Evolutionary conservation across 2,797 vertebrate genomes (phyloP).

Genomic region (Enteromius unitaeniatus): DNA sequence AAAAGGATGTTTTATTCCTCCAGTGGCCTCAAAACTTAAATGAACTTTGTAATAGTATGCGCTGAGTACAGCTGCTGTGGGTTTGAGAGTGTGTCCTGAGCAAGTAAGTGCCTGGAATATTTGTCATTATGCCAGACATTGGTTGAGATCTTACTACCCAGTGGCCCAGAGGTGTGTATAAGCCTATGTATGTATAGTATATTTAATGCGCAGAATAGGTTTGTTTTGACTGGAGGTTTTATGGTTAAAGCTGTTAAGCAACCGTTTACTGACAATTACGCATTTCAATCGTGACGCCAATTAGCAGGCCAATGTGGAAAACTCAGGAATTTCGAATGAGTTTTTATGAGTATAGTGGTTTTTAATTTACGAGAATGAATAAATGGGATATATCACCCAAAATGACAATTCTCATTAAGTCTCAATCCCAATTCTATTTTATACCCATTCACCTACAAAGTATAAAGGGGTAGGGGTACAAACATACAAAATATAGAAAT

Average conservation of each 20-base stretch:
- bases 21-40: constrained; percentile 17
- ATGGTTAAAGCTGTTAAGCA: neutral
- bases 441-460: no score
- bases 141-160: constrained; percentile 65
- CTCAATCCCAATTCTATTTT: no score
- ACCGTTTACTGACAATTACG: neutral
- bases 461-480: no score
- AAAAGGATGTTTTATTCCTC: constrained; percentile 18
- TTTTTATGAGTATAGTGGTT: neutral
- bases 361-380: neutral
- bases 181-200: constrained; percentile 1
- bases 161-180: constrained; percentile 59
- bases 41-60: constrained; percentile 57
- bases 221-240: constrained; percentile 9
- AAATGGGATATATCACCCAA: neutral
- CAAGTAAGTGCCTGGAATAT: constrained; percentile 76
- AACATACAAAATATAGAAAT: no score
- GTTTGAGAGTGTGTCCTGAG: constrained; percentile 68
- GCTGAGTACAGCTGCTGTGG: constrained; percentile 66
- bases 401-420: neutral
- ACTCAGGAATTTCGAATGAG: neutral
- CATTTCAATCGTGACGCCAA: neutral
- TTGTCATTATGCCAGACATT: constrained; percentile 79
- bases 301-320: neutral
- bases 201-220: constrained; percentile 7